Conservation (phyloP, 1,140 invertebrate genomes). For the Bathynomus jamesi region DNA sequence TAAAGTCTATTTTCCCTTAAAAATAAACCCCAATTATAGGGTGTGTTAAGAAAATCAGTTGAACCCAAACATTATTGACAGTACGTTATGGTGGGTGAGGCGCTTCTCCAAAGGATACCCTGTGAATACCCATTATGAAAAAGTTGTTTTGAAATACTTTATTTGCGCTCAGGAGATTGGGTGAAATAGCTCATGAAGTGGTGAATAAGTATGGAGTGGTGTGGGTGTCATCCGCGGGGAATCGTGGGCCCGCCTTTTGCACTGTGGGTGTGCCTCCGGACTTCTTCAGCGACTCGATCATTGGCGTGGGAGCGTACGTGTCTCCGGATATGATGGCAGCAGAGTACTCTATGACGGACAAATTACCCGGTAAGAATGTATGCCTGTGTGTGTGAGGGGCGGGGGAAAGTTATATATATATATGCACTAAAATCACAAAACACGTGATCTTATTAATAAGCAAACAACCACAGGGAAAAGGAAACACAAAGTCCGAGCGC, state of each 20-base stretch:
- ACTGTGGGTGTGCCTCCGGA: conserved; percentile 91
- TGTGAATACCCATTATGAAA: background rate
- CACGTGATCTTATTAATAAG: no score
- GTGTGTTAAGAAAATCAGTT: no score
- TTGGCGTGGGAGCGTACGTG: conserved; percentile 91
- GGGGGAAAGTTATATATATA: background rate
- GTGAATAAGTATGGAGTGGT: conserved; percentile 86
- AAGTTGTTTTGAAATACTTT: background rate
- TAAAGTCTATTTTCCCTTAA: no score
- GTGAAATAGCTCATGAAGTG: conserved; percentile 77
- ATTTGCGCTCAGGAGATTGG: conserved; percentile 57
- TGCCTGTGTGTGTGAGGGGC: background rate
- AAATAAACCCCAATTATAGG: no score
- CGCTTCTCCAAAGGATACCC: no score
- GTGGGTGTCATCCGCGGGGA: conserved; percentile 88
- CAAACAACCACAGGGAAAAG: no score
- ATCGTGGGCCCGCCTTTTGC: conserved; percentile 85
- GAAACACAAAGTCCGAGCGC: no score
- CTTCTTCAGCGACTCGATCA: conserved; percentile 67
- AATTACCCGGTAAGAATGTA: conserved; percentile 27
- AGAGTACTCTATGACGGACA: conserved; percentile 47
- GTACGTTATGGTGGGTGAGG: no score
- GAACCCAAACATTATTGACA: no score
- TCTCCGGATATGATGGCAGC: conserved; percentile 95
- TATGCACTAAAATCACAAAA: no score